Conservation (phyloP, 2,888 invertebrate genomes). For the Dolomedes plantarius region DNA sequence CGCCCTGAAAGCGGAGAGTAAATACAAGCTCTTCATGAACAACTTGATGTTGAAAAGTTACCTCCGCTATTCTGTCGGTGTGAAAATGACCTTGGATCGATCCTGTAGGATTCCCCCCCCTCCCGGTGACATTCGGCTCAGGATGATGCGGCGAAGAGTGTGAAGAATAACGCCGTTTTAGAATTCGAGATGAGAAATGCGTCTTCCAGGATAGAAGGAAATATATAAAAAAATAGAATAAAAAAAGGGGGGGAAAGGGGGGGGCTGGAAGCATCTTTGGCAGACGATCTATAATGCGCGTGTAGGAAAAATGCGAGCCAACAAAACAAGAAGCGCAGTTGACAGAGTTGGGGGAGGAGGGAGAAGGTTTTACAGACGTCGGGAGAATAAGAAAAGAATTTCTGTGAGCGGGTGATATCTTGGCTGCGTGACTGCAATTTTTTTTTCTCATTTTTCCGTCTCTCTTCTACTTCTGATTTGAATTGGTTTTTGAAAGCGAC, state of each 20-base stretch:
- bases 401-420: conserved; percentile 68
- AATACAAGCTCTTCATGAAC: background rate
- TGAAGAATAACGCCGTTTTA: conserved; percentile 44
- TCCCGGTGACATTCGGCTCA: conserved; percentile 4
- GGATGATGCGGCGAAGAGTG: conserved; percentile 12
- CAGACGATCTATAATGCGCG: conserved; percentile 70
- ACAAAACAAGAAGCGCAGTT: conserved; percentile 66
- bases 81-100: background rate
- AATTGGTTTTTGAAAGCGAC: conserved; percentile 71
- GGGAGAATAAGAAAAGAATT: conserved; percentile 67
- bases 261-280: conserved; percentile 63
- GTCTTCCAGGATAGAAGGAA: conserved; percentile 45
- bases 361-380: conserved; percentile 60
- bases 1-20: no score
- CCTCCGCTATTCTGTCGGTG: background rate
- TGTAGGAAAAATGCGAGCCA: conserved; percentile 67
- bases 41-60: background rate
- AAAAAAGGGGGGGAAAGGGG: conserved; percentile 10
- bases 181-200: conserved; percentile 69
- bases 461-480: conserved; percentile 61
- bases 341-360: conserved; percentile 50
- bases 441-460: conserved; percentile 21
- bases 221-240: conserved; percentile 38
- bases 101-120: background rate
- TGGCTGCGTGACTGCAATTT: conserved; percentile 68